Base-by-base conservation (phyloP, 2,113 vertebrate genomes). In the Oenanthe melanoleuca region DNA sequence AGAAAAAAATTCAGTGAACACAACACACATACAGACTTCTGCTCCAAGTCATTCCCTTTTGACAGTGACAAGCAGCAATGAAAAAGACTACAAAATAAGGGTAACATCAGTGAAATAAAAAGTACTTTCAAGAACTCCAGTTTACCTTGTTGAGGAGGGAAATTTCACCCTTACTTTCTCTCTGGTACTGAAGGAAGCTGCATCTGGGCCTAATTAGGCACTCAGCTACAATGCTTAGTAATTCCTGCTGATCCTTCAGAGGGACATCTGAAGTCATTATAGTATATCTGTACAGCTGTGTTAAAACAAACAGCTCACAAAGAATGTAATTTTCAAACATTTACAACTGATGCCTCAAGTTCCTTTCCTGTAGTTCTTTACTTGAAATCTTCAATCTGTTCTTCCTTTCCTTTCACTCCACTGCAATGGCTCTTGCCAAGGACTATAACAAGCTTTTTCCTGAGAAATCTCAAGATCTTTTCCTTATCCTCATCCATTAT, bases 301-400 rank as follows among this genome's bases (percentile, higher is more conserved):
- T 91, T 95, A 95, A 92, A 97, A 89, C 95, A 97, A 97, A 95
- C 95, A 95, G 83, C 84, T 96, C 91, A 91, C 86, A 92, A 97
- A 95, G 89, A 97, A 97, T 94, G 95, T 82, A 90, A 86, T 92
- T 97, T 95, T 95, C 93, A 96, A 97, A 97, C 95, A 95, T 95
- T 96, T 92, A 95, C 80, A 93, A 93, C 84, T 65, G 77, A 95
- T 92, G 94, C 93, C 78, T 95, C 70, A 87, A 95, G 91, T 93
- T 95, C 77, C 77, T 96, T 93, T 96, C 95, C 94, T 95, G 92
- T 71, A 89, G 86, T 87, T 91, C 93, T 95, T 83, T 71, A 77
- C 56, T 79, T 95, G 94, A 97, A 96, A 93, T 89, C 20, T 95
- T 89, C 95, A 97, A 89, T 95, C 95, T 96, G 96, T 89, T 84